Evolutionary conservation across 2,888 invertebrate species (phyloP), one percentile per base, ranked within the genome.

Genomic region (Odontothrips loti): DNA sequence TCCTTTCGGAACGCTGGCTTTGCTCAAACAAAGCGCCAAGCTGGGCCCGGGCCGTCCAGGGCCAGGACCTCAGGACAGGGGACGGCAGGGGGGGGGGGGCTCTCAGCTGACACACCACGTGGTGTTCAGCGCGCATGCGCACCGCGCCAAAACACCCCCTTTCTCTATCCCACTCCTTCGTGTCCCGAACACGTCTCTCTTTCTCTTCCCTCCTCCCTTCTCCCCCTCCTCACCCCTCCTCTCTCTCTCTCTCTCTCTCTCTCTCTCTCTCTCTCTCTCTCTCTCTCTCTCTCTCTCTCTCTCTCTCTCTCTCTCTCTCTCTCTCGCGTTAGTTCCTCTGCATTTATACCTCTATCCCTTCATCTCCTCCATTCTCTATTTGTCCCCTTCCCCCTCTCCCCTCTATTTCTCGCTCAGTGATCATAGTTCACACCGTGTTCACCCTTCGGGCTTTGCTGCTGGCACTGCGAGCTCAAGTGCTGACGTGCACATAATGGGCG

Each of bases 81-180:
- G 51, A 51, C 51, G 63, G 63, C 9, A n/a, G 68, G 23, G 68
- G 20, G 6, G 27, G 68, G 68, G 68, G 27, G 23, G 27, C 68
- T 75, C 68, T 75, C 68, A 75, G 68, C 68, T 75, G 68, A 75
- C 68, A 75, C 68, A 75, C 68, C 68, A 75, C 68, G 68, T 75
- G 68, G 68, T 75, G 6, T 58, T 8, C 68, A n/a, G 0, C 27
- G 68, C 68, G 68, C 68, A 75, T 23, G 68, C 68, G 68, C 68
- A 12, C 68, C 68, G 27, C 68, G 68, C 68, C 58, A 58, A 58
- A 58, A 58, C 58, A 58, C 58, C 58, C 34, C 34, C 34, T 43
- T 20, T 58, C 58, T 58, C 58, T 0, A 17, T 58, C 58, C 15
- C 58, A 6, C 58, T 58, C 58, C n/a, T 0, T 12, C 51, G n/a